A percentile compares a stretch with the other conserved stretches of the same genome.
Conservation (phyloP, 92 coral and sea anemone genomes). For the Muricea muricata region DNA sequence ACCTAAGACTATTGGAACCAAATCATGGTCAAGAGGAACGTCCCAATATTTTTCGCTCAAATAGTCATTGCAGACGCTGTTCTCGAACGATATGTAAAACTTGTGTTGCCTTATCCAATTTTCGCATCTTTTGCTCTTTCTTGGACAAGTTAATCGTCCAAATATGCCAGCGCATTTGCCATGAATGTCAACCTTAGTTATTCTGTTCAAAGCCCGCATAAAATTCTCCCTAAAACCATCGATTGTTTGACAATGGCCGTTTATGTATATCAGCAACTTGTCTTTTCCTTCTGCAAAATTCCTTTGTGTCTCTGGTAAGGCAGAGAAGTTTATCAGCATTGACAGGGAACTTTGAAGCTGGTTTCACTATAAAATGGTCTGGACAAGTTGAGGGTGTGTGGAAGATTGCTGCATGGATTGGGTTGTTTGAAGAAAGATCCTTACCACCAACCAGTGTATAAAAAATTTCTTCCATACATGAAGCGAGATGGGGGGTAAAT, state of each 20-base stretch:
- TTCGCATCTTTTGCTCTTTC: slow-evolving; percentile 16
- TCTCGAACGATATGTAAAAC: slow-evolving; percentile 56
- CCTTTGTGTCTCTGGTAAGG: slow-evolving; percentile 4
- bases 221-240: slow-evolving; percentile 47
- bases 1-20: slow-evolving; percentile 25
- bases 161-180: slow-evolving; percentile 55
- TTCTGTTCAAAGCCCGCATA: slow-evolving; percentile 15
- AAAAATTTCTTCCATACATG: no score
- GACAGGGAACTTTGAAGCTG: neutral
- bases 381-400: no score
- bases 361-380: neutral
- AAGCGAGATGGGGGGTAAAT: no score
- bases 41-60: slow-evolving; percentile 63
- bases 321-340: no score
- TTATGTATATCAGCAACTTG: slow-evolving; percentile 41
- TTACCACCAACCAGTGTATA: no score
- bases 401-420: no score
- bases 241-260: slow-evolving; percentile 41
- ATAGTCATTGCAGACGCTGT: slow-evolving; percentile 47
- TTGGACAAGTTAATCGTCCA: slow-evolving; percentile 36
- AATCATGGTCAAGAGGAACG: slow-evolving; percentile 21
- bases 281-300: slow-evolving; percentile 56
- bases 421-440: no score
- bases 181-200: slow-evolving; percentile 25
- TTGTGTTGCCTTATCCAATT: slow-evolving; percentile 16